Evolutionary conservation across 1,140 invertebrate genomes (phyloP), one percentile per base, ranked within the genome.

Genomic region (Hyles euphorbiae): DNA sequence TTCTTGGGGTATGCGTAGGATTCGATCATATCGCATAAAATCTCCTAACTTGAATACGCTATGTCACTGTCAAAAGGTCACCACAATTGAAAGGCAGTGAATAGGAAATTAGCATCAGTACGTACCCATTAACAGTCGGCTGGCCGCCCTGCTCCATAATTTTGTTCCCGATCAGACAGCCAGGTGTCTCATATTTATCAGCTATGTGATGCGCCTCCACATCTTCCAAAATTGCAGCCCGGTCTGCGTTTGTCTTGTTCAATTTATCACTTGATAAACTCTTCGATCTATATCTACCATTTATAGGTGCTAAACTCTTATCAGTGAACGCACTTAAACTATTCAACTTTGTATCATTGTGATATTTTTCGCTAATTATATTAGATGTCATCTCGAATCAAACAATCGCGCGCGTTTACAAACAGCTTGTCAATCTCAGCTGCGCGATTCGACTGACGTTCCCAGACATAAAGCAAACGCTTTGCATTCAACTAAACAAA

Each of bases 221-320:
- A 81, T 88, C 83, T 59, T 86, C 81, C 64, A 88, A 70, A 56
- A 88, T 88, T 6, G 83, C 86, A 5, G 83, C 76, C 4, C 83
- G 75, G 65, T 88, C 85, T 12, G 81, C 81, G 61, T 84, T 85
- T 6, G 75, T 70, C 68, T 80, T 75, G 62, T 84, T 87, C 63
- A 88, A 82, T 68, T 88, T 88, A 79, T 88, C 86, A 81, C 78
- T 83, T 34, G 86, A 88, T 58, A 88, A 78, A 81, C 83, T 87
- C 65, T 83, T 86, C n/a, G 83, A 84, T 34, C 83, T 69, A 64
- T 82, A 84, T 63, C 81, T 74, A 50, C 69, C 76, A 49, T 76
- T 87, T 51, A 84, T 59, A 34, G 82, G 77, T 44, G 75, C 68
- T 43, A 83, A 71, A 61, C 69, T 78, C 71, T 79, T 87, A 70